Conservation (phyloP, 2,888 invertebrate genomes). For the Hanleya hanleyi region DNA sequence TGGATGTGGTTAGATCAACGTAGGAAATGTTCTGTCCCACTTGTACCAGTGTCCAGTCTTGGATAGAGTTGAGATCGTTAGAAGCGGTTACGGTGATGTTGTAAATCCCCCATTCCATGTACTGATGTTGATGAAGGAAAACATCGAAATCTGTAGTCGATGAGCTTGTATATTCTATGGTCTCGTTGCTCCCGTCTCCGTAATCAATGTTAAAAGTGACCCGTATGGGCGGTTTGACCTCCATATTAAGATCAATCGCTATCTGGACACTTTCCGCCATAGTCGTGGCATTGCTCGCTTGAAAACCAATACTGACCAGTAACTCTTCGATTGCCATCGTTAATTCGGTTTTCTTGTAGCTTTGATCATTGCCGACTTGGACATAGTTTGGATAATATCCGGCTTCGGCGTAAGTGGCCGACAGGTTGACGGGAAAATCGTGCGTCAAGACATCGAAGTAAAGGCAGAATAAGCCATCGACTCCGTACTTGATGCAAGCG, state of each 20-base stretch:
- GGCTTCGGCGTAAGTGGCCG: conserved; percentile 46
- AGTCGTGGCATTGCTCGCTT: conserved; percentile 49
- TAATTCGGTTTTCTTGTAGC: conserved; percentile 35
- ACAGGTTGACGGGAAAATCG: conserved; percentile 38
- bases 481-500: conserved; percentile 57
- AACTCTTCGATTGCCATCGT: conserved; percentile 67
- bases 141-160: conserved; percentile 41
- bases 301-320: conserved; percentile 42
- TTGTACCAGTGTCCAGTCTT: conserved; percentile 48
- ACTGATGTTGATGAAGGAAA: conserved; percentile 50
- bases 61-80: conserved; percentile 59
- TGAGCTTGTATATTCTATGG: conserved; percentile 22
- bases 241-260: conserved; percentile 56
- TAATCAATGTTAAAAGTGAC: conserved; percentile 56
- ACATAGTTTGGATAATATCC: conserved; percentile 58
- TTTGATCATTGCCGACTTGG: conserved; percentile 59
- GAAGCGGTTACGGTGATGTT: conserved; percentile 53
- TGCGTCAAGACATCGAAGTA: conserved; percentile 47
- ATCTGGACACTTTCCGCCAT: conserved; percentile 51
- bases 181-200: conserved; percentile 51
- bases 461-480: conserved; percentile 41
- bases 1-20: conserved; percentile 54
- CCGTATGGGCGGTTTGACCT: conserved; percentile 46
- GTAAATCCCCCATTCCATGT: conserved; percentile 67
- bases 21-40: conserved; percentile 65